Evolutionary conservation across 1,140 invertebrate species (phyloP), one percentile per base, ranked within the genome.

Genomic region (Uloborus diversus): DNA sequence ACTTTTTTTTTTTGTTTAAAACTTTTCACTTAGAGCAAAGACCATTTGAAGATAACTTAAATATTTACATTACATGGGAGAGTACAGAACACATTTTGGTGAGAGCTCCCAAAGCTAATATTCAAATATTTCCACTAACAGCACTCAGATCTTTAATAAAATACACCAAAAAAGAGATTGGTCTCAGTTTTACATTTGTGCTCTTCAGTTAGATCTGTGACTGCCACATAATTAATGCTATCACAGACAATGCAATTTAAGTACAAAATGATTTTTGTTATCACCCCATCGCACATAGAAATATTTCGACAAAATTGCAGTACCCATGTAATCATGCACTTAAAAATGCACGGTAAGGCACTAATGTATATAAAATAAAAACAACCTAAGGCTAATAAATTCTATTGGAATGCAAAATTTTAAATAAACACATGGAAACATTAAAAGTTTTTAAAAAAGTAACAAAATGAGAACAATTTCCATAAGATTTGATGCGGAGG

Each of bases 161-260:
- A 66, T 35, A 78, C 59, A 79, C 64, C 64, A 14, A 56, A 69
- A 35, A 37, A 57, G 28, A 33, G 59, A 79, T 57, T 79, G 64
- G 62, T 79, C 73, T 64, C 35, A 62, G 35, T 32, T 51, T 76
- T 35, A 69, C 64, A 79, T 32, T 69, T 68, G 76, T 79, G 76
- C 76, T 56, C 47, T n/a, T 68, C 27, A 57, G 69, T 59, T 68
- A 57, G 51, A 53, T 66, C 76, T 69, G 76, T 69, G 76, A 79
- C 28, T 69, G 76, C 53, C 76, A 79, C 62, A 59, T 27, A 7
- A 62, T 23, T 32, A 32, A 69, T 79, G 76, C 76, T 79, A 79
- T 79, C 76, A 79, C 76, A 79, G 76, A 69, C 65, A 62, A 79
- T 79, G 33, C 37, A 79, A 69, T 68, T 79, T 69, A 79, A 79